Base-by-base conservation (phyloP, 64 coral and sea anemone genomes). In the Stylophora pistillata region DNA sequence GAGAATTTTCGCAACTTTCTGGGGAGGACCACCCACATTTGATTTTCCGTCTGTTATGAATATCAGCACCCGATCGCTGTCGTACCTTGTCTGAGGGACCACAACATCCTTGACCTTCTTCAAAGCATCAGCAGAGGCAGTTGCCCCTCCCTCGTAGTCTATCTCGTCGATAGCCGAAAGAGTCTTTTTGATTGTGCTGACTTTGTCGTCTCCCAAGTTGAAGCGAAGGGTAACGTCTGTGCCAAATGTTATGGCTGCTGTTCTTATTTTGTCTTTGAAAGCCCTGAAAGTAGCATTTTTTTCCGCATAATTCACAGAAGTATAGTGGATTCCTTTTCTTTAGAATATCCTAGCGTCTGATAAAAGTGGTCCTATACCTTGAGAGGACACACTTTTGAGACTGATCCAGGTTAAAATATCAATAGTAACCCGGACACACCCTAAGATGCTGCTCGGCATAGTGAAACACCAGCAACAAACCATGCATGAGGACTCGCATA, bases 11-110 rank as follows among this genome's bases (percentile, higher is more conserved):
- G 95, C 95, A 26, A 84, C 82, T 65, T 88, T 93, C 21, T 77
- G 60, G 16, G 91, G 91, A 68, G 74, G 79, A 20, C 84, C 91
- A 0, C 91, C 91, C 3, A 90, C 86, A 47, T 93, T 93, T 26
- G 91, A 98, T 15, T 88, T 28, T 11, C 95, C 95, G 53, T 97
- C 95, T 41, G 95, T 93, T 1, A 98, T 87, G 15, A 98, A 82
- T 32, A 98, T 93, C 53, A 98, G 15, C 17, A 82, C 88, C 74
- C 93, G 90, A 29, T 93, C 76, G 66, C 87, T 93, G 23, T 34
- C 63, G 2, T 12, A 13, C 15, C 86, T 60, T 37, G 87, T 79
- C 5, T 56, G 15, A 2, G 91, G 87, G n/a, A 87, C 76, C 56
- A 98, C 74, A 17, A 55, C 66, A 10, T 72, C 83, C 71, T 57